These are phyloP conservation scores for Periophthalmodon schlosseri DNA, from an alignment of 2,113 vertebrate genomes.

Conservation along the genomic window DNA sequence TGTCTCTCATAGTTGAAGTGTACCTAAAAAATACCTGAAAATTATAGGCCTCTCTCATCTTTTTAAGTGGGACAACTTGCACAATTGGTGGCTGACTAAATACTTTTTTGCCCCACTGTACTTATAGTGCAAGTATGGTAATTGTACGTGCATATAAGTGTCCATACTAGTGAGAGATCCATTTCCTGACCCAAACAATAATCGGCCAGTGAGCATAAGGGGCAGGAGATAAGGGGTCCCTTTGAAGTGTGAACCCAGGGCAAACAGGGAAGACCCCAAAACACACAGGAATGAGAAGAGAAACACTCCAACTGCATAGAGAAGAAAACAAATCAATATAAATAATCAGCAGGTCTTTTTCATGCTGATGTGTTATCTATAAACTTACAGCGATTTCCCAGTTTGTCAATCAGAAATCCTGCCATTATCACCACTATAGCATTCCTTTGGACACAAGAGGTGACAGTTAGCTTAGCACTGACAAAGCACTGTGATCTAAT, in stretches of 20 bases:
- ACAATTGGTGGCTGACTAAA: no score
- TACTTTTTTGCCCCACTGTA: no score
- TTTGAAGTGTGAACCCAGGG: slow-evolving; percentile 84
- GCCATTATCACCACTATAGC: slow-evolving; percentile 81
- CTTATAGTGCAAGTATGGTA: background rate
- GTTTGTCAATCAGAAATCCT: slow-evolving; percentile 84
- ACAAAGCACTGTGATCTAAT: background rate
- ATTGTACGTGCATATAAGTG: background rate
- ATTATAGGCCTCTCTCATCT: no score
- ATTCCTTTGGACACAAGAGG: slow-evolving; percentile 68
- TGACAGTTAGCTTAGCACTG: background rate
- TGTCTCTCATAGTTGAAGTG: no score
- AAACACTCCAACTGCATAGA: slow-evolving; percentile 77
- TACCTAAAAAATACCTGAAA: no score
- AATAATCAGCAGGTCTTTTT: fast-evolving
- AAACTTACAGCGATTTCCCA: slow-evolving; percentile 82
- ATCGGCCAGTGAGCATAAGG: slow-evolving; percentile 81
- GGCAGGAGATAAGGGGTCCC: slow-evolving; percentile 80
- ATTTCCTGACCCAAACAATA: slow-evolving; percentile 83
- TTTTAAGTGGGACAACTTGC: no score
- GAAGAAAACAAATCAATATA: background rate
- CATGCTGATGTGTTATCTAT: background rate
- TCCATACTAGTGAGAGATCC: slow-evolving; percentile 81
- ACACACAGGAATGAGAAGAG: slow-evolving; percentile 82
- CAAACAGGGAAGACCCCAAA: slow-evolving; percentile 81